Percentiles rank a stretch among this genome's conserved stretches.
Conservation (phyloP, 2,113 vertebrate genomes). For the Nansenia antarctica region DNA sequence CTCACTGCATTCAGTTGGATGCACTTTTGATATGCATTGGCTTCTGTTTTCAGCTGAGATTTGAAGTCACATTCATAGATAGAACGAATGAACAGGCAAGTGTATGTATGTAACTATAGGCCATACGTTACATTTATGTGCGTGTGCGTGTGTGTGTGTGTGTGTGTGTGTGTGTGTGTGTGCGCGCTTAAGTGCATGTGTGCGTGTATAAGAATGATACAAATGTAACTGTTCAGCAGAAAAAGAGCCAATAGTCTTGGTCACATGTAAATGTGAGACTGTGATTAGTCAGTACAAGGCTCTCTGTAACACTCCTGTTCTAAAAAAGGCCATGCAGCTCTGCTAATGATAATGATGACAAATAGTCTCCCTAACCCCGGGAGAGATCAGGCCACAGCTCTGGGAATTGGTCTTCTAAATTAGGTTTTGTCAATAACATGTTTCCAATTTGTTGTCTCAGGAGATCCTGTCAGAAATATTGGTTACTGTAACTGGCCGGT, state of each 20-base stretch:
- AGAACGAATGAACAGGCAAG: too few relatives aligned
- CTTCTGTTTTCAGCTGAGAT: too few relatives aligned
- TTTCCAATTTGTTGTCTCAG: constrained; percentile 74
- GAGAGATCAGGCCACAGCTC: constrained; percentile 57
- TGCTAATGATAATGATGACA: constrained; percentile 67
- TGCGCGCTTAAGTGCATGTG: too few relatives aligned
- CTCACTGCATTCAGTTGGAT: constrained; percentile 44
- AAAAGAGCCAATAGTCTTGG: neutral
- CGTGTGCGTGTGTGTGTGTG: neutral
- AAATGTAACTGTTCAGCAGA: neutral
- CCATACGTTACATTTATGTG: neutral
- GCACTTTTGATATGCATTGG: constrained; percentile 19
- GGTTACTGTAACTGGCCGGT: constrained; percentile 75
- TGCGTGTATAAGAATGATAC: neutral
- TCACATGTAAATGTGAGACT: neutral
- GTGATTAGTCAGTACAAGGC: neutral
- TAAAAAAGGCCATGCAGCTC: constrained; percentile 19
- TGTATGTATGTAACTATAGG: too few relatives aligned
- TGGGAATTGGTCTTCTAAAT: constrained; percentile 68
- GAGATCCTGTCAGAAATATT: constrained; percentile 75
- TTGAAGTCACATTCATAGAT: too few relatives aligned
- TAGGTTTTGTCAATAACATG: constrained; percentile 81
- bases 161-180: too few relatives aligned
- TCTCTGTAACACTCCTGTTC: neutral
- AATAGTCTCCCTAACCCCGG: constrained; percentile 49